A percentile compares a stretch with the other conserved stretches of the same genome.
These are phyloP conservation scores for Acleris emargana DNA, from an alignment of 2,888 invertebrate species.

Conservation along the genomic window DNA sequence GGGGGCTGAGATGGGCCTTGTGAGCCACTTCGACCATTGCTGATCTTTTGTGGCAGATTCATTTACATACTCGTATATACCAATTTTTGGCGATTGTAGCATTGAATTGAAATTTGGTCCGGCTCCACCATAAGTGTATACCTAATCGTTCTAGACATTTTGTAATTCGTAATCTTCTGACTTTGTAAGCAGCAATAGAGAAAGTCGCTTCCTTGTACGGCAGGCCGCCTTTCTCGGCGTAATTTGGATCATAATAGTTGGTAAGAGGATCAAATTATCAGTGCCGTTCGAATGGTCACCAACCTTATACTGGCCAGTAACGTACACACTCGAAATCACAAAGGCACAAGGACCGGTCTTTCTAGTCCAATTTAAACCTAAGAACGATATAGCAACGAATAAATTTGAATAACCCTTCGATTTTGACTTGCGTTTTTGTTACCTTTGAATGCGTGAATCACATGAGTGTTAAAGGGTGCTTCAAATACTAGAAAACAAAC, in stretches of 20 bases:
- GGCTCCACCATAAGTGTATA: too few relatives aligned
- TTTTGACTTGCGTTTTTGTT: background rate
- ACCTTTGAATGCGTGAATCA: background rate
- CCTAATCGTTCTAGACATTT: background rate
- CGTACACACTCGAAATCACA: background rate
- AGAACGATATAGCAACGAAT: background rate
- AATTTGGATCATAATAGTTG: conserved; percentile 64
- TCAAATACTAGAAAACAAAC: background rate
- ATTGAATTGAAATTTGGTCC: too few relatives aligned
- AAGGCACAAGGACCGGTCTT: too few relatives aligned
- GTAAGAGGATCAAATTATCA: conserved; percentile 61
- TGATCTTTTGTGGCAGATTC: too few relatives aligned
- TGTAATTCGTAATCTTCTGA: conserved; percentile 2
- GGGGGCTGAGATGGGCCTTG: too few relatives aligned
- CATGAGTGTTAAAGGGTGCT: background rate
- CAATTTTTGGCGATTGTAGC: too few relatives aligned
- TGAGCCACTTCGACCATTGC: too few relatives aligned
- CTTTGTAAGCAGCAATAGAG: conserved; percentile 41
- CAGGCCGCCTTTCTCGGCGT: conserved; percentile 57
- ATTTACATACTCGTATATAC: too few relatives aligned
- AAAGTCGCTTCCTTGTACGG: conserved; percentile 63
- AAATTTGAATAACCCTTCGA: background rate
- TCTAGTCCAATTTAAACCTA: background rate
- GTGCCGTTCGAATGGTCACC: conserved; percentile 3
- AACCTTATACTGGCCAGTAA: background rate